Conservation (phyloP, 2,797 vertebrate genomes). For the Hoplostethus atlanticus region DNA sequence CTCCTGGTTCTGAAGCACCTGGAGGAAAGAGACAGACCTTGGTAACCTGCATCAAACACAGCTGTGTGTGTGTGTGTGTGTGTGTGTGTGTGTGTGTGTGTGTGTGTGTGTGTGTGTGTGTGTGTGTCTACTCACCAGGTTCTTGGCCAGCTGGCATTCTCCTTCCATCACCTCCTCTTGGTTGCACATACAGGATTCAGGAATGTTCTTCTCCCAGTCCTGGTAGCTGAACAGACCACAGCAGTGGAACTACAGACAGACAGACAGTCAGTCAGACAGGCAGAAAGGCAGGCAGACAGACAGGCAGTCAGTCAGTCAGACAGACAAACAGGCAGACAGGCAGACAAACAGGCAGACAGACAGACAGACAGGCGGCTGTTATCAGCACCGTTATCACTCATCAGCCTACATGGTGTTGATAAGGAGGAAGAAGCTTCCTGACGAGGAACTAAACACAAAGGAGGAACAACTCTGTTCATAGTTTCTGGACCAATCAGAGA, state of each 20-base stretch:
- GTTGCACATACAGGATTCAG: conserved; percentile 39
- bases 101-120: not conserved
- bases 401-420: too few relatives aligned
- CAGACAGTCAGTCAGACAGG: not conserved
- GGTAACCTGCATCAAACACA: not conserved
- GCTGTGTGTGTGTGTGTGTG: too few relatives aligned
- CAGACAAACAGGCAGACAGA: not conserved
- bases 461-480: too few relatives aligned
- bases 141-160: rapidly evolving
- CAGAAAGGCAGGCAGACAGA: not conserved
- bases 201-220: conserved; percentile 59
- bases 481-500: too few relatives aligned
- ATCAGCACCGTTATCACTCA: too few relatives aligned
- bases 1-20: not conserved
- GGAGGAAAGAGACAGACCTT: not conserved
- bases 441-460: too few relatives aligned
- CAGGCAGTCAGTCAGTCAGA: not conserved
- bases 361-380: too few relatives aligned
- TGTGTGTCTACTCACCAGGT: conserved; percentile 7
- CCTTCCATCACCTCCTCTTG: not conserved
- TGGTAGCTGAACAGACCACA: conserved; percentile 62
- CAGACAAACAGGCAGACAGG: not conserved
- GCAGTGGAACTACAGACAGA: conserved; percentile 58
- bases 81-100: too few relatives aligned
- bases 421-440: too few relatives aligned